A percentile compares a stretch with the other conserved stretches of the same genome.
Evolutionary conservation across 2,888 invertebrate genomes (phyloP).

Genomic region (Orthonychiurus folsomi): DNA sequence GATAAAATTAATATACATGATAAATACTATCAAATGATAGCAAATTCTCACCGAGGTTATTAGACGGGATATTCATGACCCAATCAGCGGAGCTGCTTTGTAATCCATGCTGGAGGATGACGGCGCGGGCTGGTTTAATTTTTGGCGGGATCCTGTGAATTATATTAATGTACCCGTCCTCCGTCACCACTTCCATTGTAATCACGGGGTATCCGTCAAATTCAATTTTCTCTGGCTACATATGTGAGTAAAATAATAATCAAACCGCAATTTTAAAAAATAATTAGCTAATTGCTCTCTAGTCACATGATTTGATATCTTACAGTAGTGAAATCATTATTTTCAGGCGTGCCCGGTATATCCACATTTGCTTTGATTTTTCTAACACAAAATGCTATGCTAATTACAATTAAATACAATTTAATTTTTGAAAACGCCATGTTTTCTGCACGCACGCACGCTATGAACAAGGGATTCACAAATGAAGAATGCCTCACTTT

Average conservation of each 20-base stretch:
- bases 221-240: not conserved
- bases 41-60: not conserved
- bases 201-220: not conserved
- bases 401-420: too few relatives aligned
- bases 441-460: too few relatives aligned
- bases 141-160: not conserved
- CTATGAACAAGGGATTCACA: too few relatives aligned
- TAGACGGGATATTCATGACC: not conserved
- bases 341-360: not conserved
- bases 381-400: too few relatives aligned
- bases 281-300: not conserved
- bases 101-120: slow-evolving; percentile 1
- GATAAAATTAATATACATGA: not conserved
- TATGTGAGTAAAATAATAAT: not conserved
- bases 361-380: not conserved
- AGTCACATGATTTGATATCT: not conserved
- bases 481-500: too few relatives aligned
- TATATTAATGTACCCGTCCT: not conserved
- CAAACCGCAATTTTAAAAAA: not conserved
- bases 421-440: too few relatives aligned
- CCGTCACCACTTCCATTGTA: not conserved
- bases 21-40: not conserved
- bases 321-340: not conserved
- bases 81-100: not conserved
- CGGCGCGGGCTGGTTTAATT: not conserved